These are phyloP conservation scores for Xiphias gladius DNA, from an alignment of 2,113 vertebrate species.

Conservation along the genomic window DNA sequence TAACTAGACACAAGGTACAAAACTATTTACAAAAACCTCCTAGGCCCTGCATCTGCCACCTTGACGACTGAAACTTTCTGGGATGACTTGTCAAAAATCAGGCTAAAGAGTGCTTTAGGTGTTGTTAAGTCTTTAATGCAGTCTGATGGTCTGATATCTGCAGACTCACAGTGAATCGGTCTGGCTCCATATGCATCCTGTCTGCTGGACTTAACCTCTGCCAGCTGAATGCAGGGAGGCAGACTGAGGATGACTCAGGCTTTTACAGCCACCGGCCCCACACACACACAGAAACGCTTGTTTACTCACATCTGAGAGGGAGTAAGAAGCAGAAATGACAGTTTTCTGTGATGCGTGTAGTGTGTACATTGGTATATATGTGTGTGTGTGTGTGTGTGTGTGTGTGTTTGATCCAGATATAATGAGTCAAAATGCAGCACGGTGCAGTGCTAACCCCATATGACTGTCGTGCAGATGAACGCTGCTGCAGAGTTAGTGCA, in stretches of 20 bases:
- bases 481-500: constrained; percentile 15
- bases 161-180: constrained; percentile 19
- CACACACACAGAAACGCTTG: constrained; percentile 9
- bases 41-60: not conserved
- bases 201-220: not conserved
- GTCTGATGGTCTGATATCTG: not conserved
- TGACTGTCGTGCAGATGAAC: not conserved
- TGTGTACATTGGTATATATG: not conserved
- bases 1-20: not conserved
- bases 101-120: no score
- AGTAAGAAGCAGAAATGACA: constrained; percentile 7
- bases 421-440: not conserved
- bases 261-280: constrained; percentile 18
- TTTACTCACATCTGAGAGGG: constrained; percentile 8
- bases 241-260: constrained; percentile 47
- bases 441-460: not conserved
- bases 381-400: not conserved
- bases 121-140: no score
- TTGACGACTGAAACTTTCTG: not conserved
- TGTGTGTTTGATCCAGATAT: not conserved
- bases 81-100: not conserved
- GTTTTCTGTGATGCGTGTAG: constrained; percentile 9
- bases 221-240: constrained; percentile 30
- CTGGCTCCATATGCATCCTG: constrained; percentile 19
- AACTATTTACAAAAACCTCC: no score